These are phyloP conservation scores for Emydocephalus ijimae DNA, from an alignment of 2,113 vertebrate genomes.

Conservation along the genomic window DNA sequence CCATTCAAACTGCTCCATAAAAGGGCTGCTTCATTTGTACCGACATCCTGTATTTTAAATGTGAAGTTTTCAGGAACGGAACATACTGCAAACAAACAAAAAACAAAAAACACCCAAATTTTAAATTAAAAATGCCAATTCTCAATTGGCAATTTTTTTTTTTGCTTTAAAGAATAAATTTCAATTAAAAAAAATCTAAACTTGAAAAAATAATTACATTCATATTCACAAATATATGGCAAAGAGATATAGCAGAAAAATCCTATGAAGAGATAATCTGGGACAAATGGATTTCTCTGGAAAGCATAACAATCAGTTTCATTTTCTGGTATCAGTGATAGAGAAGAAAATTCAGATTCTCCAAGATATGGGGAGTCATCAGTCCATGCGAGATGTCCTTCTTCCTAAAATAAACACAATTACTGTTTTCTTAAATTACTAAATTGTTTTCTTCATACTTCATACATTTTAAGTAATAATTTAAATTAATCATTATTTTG, in stretches of 20 bases:
- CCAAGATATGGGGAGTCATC: constrained; percentile 77
- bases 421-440: background rate
- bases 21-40: constrained; percentile 75
- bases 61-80: constrained; percentile 56
- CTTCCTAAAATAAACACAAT: constrained; percentile 66
- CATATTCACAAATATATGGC: constrained; percentile 85
- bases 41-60: constrained; percentile 65
- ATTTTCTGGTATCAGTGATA: constrained; percentile 68
- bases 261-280: constrained; percentile 76
- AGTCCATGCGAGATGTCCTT: constrained; percentile 78
- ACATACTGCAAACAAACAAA: constrained; percentile 62
- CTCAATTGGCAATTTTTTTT: background rate
- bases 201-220: constrained; percentile 73
- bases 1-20: constrained; percentile 67
- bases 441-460: background rate
- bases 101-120: background rate
- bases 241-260: constrained; percentile 81
- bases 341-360: constrained; percentile 54
- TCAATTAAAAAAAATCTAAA: background rate
- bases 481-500: background rate
- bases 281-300: constrained; percentile 75
- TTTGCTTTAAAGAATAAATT: background rate
- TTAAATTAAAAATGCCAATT: background rate
- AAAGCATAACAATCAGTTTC: constrained; percentile 84
- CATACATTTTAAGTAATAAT: background rate